phyloP scores from a whole-genome alignment of 2,888 invertebrate genomes.

The Tenthredo distinguenda region DNA sequence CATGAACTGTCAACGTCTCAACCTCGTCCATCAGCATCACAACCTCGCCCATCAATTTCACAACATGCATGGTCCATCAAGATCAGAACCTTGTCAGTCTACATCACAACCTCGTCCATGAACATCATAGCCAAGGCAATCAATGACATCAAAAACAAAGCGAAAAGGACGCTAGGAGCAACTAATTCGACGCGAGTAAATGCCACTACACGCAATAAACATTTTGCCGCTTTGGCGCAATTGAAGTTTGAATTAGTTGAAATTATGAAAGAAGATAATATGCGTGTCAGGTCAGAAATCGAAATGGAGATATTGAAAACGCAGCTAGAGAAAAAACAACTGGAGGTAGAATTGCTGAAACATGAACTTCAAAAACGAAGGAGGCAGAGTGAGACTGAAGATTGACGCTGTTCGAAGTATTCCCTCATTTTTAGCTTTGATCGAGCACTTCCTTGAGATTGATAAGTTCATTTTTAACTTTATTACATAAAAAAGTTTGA shows the following conservation, averaged over 20 bases:
- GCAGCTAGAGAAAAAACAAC: background rate
- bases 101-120: background rate
- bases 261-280: background rate
- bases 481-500: no score
- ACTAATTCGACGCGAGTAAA: background rate
- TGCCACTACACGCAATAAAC: background rate
- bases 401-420: no score
- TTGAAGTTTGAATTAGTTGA: background rate
- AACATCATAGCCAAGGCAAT: background rate
- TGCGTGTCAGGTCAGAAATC: background rate
- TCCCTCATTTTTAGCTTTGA: no score
- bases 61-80: no score
- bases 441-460: no score
- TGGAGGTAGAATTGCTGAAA: background rate
- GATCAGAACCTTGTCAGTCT: no score
- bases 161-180: background rate
- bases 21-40: no score
- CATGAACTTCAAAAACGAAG: conserved; percentile 3
- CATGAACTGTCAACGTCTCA: no score
- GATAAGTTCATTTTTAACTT: no score
- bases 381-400: background rate
- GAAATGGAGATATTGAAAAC: background rate
- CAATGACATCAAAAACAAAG: background rate
- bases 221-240: conserved; percentile 3
- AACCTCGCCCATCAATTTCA: no score